phyloP scores from a whole-genome alignment of 2,888 invertebrate species.

The Kuschelorhynchus macadamiae region DNA sequence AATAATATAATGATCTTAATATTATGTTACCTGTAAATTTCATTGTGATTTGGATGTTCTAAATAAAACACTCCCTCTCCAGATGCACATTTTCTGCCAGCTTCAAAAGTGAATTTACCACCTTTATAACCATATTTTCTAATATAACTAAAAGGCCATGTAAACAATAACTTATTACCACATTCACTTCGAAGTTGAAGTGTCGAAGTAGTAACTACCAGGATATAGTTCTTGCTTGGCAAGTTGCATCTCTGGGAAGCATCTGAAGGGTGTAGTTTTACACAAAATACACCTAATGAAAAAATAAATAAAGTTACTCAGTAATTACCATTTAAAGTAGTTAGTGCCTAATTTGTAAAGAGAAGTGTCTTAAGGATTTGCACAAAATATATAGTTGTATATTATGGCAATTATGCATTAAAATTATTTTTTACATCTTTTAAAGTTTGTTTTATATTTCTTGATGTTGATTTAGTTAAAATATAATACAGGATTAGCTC shows the following conservation, averaged over 20 bases:
- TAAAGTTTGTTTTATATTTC: too few species aligned
- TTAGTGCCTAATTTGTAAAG: too few species aligned
- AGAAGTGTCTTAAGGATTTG: too few species aligned
- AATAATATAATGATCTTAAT: too few species aligned
- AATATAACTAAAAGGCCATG: slow-evolving; percentile 89
- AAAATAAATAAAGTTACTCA: neutral
- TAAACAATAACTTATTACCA: slow-evolving; percentile 77
- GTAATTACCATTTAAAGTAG: too few species aligned
- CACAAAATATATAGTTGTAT: too few species aligned
- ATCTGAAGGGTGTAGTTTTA: slow-evolving; percentile 83
- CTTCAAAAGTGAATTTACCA: slow-evolving; percentile 90
- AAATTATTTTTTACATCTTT: too few species aligned
- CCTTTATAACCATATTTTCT: slow-evolving; percentile 87
- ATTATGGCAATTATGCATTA: too few species aligned
- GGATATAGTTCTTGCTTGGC: slow-evolving; percentile 77
- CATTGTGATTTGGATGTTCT: slow-evolving; percentile 86
- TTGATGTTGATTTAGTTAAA: too few species aligned
- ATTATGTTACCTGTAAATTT: slow-evolving; percentile 73
- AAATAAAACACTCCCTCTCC: slow-evolving; percentile 88
- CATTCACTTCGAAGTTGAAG: slow-evolving; percentile 80
- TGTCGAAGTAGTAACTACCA: slow-evolving; percentile 82
- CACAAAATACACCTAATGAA: slow-evolving; percentile 62
- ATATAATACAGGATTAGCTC: too few species aligned
- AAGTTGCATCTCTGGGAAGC: slow-evolving; percentile 84
- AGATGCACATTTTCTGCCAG: slow-evolving; percentile 87